phyloP scores from a whole-genome alignment of 2,888 invertebrate species.

The Drosophila barbarae region DNA sequence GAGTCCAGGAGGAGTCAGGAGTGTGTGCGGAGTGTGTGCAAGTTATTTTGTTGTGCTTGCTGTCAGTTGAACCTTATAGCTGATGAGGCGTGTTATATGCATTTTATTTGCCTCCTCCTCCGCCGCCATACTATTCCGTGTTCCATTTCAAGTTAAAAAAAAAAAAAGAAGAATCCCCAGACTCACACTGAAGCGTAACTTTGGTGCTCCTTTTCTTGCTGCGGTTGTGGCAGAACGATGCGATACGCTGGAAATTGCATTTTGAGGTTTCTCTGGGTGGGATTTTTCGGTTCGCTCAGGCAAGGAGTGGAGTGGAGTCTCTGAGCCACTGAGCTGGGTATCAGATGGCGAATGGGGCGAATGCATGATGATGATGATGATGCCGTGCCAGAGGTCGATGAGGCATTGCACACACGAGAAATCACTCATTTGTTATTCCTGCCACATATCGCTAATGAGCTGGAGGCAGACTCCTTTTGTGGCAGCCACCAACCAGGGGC shows the following conservation, averaged over 20 bases:
- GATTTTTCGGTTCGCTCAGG: constrained; percentile 22
- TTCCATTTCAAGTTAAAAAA: constrained; percentile 26
- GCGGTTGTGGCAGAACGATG: constrained; percentile 48
- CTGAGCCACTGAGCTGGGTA: neutral
- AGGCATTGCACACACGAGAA: constrained; percentile 8
- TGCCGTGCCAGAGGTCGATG: constrained; percentile 12
- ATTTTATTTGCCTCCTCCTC: constrained; percentile 56
- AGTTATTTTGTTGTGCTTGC: constrained; percentile 61
- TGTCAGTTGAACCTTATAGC: constrained; percentile 65
- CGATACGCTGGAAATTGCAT: constrained; percentile 66
- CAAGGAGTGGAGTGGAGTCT: neutral
- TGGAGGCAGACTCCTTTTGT: constrained; percentile 23
- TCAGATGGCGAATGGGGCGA: neutral
- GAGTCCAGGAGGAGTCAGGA: too few species aligned
- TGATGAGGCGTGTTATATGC: constrained; percentile 72
- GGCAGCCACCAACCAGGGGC: neutral
- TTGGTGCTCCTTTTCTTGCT: constrained; percentile 26
- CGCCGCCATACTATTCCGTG: neutral
- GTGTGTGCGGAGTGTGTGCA: constrained; percentile 28
- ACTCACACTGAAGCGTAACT: constrained; percentile 18
- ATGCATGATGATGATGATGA: neutral
- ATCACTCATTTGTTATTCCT: constrained; percentile 42
- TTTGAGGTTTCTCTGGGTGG: constrained; percentile 46
- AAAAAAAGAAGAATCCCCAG: constrained; percentile 3
- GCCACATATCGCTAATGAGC: constrained; percentile 41